Percentiles rank a stretch among this genome's conserved stretches.
These are phyloP conservation scores for Aelia acuminata DNA, from an alignment of 2,888 invertebrate genomes.

Conservation along the genomic window DNA sequence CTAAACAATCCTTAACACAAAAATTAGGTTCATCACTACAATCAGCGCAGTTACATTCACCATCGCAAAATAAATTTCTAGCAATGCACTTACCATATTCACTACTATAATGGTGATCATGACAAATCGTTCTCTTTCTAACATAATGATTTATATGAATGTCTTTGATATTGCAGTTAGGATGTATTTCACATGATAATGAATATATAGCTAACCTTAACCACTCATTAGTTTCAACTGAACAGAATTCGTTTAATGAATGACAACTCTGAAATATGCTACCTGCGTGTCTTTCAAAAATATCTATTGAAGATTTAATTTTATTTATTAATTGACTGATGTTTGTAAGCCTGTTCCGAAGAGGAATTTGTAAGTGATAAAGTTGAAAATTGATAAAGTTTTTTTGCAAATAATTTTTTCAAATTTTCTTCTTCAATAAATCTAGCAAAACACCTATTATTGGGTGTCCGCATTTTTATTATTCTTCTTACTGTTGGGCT, in stretches of 20 bases:
- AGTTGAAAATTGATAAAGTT: background rate
- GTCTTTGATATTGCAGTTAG: background rate
- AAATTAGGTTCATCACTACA: conserved; percentile 22
- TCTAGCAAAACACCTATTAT: background rate
- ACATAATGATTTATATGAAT: too few relatives aligned
- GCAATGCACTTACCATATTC: too few relatives aligned
- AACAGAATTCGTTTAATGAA: background rate
- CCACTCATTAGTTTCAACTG: background rate
- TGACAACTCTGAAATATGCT: background rate
- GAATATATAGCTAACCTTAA: background rate
- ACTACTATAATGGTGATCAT: too few relatives aligned
- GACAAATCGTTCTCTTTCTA: too few relatives aligned
- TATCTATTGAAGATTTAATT: background rate
- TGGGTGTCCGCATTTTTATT: too few relatives aligned
- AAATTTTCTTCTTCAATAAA: background rate
- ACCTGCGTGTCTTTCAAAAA: background rate
- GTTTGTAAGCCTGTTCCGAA: background rate
- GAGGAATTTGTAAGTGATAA: background rate
- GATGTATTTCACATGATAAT: background rate
- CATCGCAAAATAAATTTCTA: conserved; percentile 21
- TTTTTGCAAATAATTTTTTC: background rate
- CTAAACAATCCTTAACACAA: background rate
- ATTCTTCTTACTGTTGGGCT: too few relatives aligned
- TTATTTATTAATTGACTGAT: background rate
- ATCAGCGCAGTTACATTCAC: background rate